Percentiles rank a stretch among this genome's conserved stretches.
These are phyloP conservation scores for Heterodera schachtii DNA, from an alignment of 1,140 invertebrate genomes.

Conservation along the genomic window DNA sequence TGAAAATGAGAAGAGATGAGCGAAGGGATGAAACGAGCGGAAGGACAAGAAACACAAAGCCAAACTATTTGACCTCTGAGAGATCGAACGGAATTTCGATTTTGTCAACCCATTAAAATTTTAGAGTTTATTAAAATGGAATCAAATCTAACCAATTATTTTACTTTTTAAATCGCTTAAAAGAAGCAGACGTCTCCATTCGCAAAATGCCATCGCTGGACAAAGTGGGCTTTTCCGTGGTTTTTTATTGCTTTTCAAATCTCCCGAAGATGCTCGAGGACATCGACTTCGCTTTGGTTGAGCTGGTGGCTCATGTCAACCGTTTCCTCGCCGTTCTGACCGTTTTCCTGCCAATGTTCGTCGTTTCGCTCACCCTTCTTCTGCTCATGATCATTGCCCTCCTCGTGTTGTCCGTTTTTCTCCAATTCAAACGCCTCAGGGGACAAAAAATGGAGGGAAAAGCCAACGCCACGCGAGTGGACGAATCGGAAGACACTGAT, in stretches of 20 bases:
- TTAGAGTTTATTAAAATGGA: no score
- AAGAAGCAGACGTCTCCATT: neutral
- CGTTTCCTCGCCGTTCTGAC: constrained; percentile 15
- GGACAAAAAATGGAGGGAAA: neutral
- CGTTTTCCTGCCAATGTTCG: constrained; percentile 27
- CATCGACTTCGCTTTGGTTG: constrained; percentile 18
- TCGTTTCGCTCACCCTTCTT: constrained; percentile 15
- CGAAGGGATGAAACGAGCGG: neutral
- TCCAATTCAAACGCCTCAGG: constrained; percentile 27
- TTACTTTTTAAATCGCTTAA: neutral
- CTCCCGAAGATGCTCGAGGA: constrained; percentile 7
- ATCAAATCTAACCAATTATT: no score
- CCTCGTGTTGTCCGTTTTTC: constrained; percentile 24
- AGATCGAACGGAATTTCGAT: no score
- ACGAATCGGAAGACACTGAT: neutral
- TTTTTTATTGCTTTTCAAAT: neutral
- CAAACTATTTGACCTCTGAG: neutral
- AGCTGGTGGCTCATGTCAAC: constrained; percentile 9
- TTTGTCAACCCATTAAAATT: no score
- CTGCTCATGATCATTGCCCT: constrained; percentile 22
- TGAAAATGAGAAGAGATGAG: neutral
- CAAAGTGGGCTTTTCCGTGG: neutral
- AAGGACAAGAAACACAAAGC: no score
- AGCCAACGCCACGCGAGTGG: neutral
- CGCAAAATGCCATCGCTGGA: constrained; percentile 13